phyloP scores from a whole-genome alignment of 2,797 vertebrate species.

The Ptychadena robeensis region DNA sequence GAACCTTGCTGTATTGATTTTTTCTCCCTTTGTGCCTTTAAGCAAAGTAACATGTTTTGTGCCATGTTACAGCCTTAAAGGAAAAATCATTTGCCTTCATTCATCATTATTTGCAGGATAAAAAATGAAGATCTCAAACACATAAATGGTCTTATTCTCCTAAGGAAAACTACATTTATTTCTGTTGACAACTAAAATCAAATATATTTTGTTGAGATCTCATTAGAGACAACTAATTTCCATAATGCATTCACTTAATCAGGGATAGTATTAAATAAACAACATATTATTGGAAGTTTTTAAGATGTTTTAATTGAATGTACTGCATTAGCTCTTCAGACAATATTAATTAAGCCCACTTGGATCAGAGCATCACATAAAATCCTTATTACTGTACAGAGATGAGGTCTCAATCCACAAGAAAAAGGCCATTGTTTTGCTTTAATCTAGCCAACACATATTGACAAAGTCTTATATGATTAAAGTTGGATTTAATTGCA shows the following conservation, averaged over 20 bases:
- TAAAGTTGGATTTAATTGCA: neutral
- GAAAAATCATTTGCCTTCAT: constrained; percentile 73
- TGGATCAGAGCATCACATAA: neutral
- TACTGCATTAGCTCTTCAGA: neutral
- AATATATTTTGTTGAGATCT: constrained; percentile 17
- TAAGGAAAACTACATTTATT: constrained; percentile 56
- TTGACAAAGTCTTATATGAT: neutral
- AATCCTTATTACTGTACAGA: neutral
- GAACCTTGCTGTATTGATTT: constrained; percentile 82
- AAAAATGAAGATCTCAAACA: constrained; percentile 67
- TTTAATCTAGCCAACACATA: neutral
- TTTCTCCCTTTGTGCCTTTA: constrained; percentile 67
- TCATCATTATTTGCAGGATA: constrained; percentile 69
- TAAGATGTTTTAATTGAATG: constrained; percentile 1
- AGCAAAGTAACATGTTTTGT: constrained; percentile 77
- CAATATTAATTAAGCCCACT: constrained; percentile 2
- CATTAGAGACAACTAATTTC: constrained; percentile 28
- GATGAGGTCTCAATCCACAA: neutral
- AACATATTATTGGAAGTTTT: neutral
- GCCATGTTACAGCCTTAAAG: constrained; percentile 76
- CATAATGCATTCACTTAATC: constrained; percentile 12
- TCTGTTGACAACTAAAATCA: constrained; percentile 20
- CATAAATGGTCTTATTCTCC: constrained; percentile 74
- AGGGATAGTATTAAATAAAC: neutral
- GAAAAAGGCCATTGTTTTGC: neutral